Percentiles rank a stretch among this genome's conserved stretches.
Conservation (phyloP, 30 jellyfish, hydroid and myxozoan genomes). For the Aurelia coerulea region DNA sequence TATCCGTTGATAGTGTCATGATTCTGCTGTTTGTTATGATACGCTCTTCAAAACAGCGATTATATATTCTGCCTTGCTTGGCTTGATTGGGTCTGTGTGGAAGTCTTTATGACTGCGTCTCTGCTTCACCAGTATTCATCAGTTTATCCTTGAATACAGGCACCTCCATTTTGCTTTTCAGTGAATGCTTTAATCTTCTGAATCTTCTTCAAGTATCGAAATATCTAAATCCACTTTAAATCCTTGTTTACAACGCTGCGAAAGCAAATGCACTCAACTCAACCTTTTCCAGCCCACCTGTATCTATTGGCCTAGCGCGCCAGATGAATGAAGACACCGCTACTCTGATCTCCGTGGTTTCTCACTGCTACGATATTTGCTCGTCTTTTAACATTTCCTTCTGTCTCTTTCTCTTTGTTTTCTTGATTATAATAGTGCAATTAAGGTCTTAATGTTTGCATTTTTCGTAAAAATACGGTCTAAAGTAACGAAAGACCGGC, state of each 20-base stretch:
- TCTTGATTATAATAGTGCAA: background rate
- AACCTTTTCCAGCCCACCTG: slow-evolving; percentile 47
- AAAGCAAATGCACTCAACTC: slow-evolving; percentile 37
- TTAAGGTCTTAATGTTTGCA: background rate
- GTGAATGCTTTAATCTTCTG: background rate
- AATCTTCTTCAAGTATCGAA: too few relatives aligned
- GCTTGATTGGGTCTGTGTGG: too few relatives aligned
- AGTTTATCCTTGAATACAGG: too few relatives aligned
- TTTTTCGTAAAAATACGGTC: background rate
- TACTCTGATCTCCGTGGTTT: background rate
- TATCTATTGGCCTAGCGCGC: slow-evolving; percentile 5
- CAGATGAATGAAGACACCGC: background rate
- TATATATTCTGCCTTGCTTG: background rate
- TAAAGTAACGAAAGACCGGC: slow-evolving; percentile 28
- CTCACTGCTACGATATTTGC: background rate
- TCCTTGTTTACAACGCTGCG: background rate
- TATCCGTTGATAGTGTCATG: slow-evolving; percentile 53
- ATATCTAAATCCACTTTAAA: too few relatives aligned
- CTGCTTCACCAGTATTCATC: too few relatives aligned
- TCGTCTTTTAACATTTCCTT: background rate
- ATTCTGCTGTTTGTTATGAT: background rate
- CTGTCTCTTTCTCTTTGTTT: background rate
- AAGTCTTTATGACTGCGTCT: too few relatives aligned
- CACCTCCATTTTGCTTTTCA: background rate
- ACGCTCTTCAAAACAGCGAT: background rate